phyloP scores from a whole-genome alignment of 2,888 invertebrate species.

The Agrotis puta region DNA sequence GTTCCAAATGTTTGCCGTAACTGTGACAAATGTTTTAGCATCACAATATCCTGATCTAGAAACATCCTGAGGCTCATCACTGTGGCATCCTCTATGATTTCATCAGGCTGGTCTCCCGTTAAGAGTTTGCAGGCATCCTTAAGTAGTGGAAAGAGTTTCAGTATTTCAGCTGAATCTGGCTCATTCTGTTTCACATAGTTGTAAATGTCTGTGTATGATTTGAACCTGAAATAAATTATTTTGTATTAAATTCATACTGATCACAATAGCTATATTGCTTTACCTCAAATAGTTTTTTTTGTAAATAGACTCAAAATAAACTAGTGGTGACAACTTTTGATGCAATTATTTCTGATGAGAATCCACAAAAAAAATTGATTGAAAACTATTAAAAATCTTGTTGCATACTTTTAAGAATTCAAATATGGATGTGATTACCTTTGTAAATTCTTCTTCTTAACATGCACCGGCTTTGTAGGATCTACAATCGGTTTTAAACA shows the following conservation, averaged over 20 bases:
- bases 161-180: slow-evolving; percentile 73
- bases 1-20: slow-evolving; percentile 92
- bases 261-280: too few relatives aligned
- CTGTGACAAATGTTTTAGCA: slow-evolving; percentile 90
- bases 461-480: slow-evolving; percentile 64
- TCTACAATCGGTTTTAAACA: slow-evolving; percentile 79
- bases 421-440: slow-evolving; percentile 70
- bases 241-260: neutral
- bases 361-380: too few relatives aligned
- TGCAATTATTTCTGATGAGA: neutral
- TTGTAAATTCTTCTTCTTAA: slow-evolving; percentile 72
- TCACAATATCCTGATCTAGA: slow-evolving; percentile 91
- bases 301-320: too few relatives aligned
- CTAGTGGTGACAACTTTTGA: too few relatives aligned
- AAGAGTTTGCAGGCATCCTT: slow-evolving; percentile 82
- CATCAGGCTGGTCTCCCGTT: slow-evolving; percentile 90
- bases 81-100: slow-evolving; percentile 92
- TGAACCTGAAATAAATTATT: slow-evolving; percentile 77
- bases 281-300: too few relatives aligned
- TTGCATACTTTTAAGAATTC: neutral
- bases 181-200: slow-evolving; percentile 83
- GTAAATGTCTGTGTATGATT: slow-evolving; percentile 88
- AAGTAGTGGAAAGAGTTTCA: slow-evolving; percentile 77
- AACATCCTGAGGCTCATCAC: slow-evolving; percentile 92
- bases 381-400: neutral